Evolutionary conservation across 2,113 vertebrate genomes (phyloP).

Genomic region (Brachypteracias leptosomus): DNA sequence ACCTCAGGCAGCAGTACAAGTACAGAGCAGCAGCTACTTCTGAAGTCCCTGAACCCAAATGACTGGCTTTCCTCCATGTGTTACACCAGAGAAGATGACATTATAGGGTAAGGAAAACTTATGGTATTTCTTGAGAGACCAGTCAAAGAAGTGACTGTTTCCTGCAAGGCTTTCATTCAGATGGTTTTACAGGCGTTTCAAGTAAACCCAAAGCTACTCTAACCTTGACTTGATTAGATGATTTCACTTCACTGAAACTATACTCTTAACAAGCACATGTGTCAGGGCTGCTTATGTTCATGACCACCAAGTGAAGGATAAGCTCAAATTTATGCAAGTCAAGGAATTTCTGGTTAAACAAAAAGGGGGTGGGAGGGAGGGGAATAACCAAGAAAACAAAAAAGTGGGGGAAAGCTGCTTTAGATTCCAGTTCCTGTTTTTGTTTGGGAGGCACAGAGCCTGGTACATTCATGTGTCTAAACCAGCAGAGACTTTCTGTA

Average conservation of each 20-base stretch:
- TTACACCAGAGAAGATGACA: neutral
- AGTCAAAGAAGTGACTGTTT: neutral
- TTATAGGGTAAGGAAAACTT: neutral
- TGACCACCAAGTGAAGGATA: neutral
- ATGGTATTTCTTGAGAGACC: neutral
- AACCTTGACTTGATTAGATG: neutral
- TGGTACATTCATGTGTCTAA: neutral
- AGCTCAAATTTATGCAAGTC: neutral
- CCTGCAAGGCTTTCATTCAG: neutral
- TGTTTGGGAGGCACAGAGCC: neutral
- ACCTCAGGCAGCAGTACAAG: neutral
- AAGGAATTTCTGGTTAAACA: neutral
- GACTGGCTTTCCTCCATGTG: neutral
- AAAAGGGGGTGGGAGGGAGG: neutral
- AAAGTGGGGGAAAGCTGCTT: rapidly evolving
- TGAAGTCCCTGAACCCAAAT: neutral
- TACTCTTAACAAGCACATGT: neutral
- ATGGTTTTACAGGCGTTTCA: neutral
- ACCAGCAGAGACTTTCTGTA: neutral
- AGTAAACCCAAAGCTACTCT: neutral
- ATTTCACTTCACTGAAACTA: neutral
- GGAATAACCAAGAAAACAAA: neutral
- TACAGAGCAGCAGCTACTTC: neutral
- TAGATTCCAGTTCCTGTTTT: neutral
- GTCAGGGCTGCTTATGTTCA: neutral